These are phyloP conservation scores for Lasiurus cinereus DNA, from an alignment of 2,113 vertebrate species.

Conservation along the genomic window DNA sequence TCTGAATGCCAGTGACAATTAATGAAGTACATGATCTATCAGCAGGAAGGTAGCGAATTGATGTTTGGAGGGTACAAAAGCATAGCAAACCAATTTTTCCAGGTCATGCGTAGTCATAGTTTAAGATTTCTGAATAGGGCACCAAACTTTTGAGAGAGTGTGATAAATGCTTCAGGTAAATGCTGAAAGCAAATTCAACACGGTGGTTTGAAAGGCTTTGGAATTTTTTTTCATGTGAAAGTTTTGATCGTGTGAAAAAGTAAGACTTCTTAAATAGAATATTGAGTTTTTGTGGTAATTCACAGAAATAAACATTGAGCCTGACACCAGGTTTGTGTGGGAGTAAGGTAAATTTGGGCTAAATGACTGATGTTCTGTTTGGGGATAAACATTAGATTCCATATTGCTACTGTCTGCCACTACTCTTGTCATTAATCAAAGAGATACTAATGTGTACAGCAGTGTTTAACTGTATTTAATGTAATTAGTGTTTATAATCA, in stretches of 20 bases:
- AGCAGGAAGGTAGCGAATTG: conserved; percentile 74
- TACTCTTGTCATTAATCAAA: conserved; percentile 79
- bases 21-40: conserved; percentile 75
- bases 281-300: conserved; percentile 67
- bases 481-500: conserved; percentile 66
- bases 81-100: conserved; percentile 74
- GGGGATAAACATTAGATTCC: conserved; percentile 78
- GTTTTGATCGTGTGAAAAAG: conserved; percentile 40
- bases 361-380: conserved; percentile 78
- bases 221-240: conserved; percentile 7
- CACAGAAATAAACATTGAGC: conserved; percentile 74
- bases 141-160: conserved; percentile 48
- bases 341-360: conserved; percentile 79
- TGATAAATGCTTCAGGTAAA: conserved; percentile 66
- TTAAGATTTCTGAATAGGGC: conserved; percentile 27
- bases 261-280: conserved; percentile 54
- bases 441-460: conserved; percentile 75
- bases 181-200: background rate
- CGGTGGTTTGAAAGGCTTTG: background rate
- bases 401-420: conserved; percentile 81
- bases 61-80: conserved; percentile 72
- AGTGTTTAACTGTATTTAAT: conserved; percentile 70
- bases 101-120: background rate
- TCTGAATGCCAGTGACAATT: conserved; percentile 78
- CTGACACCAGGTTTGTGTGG: conserved; percentile 69